These are phyloP conservation scores for Excalfactoria chinensis DNA, from an alignment of 2,113 vertebrate genomes.

Conservation along the genomic window DNA sequence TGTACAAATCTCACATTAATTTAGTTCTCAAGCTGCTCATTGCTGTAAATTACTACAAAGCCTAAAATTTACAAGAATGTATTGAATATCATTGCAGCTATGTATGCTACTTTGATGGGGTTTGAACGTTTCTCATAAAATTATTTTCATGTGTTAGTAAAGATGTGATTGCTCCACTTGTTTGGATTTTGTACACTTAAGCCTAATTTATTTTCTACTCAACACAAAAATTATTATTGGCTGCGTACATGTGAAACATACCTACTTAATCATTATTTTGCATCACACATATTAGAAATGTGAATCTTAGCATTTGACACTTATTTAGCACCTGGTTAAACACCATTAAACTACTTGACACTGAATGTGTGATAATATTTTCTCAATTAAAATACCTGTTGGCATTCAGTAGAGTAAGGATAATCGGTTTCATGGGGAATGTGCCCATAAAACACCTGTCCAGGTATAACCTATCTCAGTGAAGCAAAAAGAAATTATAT, in stretches of 20 bases:
- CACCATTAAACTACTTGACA: not conserved
- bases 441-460: not conserved
- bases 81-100: not conserved
- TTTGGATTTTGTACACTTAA: not conserved
- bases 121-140: not conserved
- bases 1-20: not conserved
- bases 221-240: not conserved
- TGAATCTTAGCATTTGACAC: not conserved
- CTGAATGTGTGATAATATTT: not conserved
- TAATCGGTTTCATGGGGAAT: not conserved
- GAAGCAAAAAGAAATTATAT: slow-evolving; percentile 6
- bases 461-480: not conserved
- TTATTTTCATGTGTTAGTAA: not conserved
- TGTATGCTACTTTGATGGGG: not conserved
- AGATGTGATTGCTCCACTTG: not conserved
- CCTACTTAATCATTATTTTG: slow-evolving; percentile 5
- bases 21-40: not conserved
- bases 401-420: not conserved
- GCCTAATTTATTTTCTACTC: not conserved
- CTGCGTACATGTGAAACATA: not conserved
- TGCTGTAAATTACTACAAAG: not conserved
- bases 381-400: slow-evolving; percentile 14
- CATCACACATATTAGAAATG: not conserved
- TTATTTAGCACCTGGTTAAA: slow-evolving; percentile 37
- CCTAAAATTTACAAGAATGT: not conserved